Percentiles rank a stretch among this genome's conserved stretches.
These are phyloP conservation scores for Ctenochaetus hawaiiensis DNA, from an alignment of 2,797 vertebrate species.

Conservation along the genomic window DNA sequence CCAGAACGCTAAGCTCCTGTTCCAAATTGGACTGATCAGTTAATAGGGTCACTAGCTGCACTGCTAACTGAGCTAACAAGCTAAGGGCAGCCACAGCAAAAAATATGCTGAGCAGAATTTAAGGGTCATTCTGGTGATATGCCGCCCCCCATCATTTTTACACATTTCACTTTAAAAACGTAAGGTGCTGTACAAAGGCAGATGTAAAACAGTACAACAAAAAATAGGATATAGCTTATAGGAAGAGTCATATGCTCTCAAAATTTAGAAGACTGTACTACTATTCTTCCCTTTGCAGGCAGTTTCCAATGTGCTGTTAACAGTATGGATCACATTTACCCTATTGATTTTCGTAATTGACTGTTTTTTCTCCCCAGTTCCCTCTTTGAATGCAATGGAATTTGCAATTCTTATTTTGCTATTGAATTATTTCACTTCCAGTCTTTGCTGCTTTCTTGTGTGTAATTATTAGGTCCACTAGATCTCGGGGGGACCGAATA, in stretches of 20 bases:
- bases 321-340: conserved; percentile 6
- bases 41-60: no score
- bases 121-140: no score
- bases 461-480: conserved; percentile 8
- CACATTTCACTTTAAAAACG: not conserved
- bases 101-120: no score
- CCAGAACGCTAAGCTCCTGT: no score
- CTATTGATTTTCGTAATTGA: conserved; percentile 44
- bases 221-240: not conserved
- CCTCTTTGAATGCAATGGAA: conserved; percentile 22
- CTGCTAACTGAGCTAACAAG: no score
- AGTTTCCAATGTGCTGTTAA: not conserved
- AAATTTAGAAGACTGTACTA: not conserved
- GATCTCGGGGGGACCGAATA: conserved; percentile 21
- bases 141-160: no score
- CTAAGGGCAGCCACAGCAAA: no score
- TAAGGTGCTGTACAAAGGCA: not conserved
- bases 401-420: conserved; percentile 42
- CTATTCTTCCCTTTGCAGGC: not conserved
- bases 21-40: no score
- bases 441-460: conserved; percentile 14
- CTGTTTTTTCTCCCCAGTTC: conserved; percentile 1
- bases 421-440: conserved; percentile 12
- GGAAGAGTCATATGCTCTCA: not conserved
- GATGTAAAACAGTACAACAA: not conserved